Conservation (phyloP, 2,113 vertebrate species). For the Perca fluviatilis region DNA sequence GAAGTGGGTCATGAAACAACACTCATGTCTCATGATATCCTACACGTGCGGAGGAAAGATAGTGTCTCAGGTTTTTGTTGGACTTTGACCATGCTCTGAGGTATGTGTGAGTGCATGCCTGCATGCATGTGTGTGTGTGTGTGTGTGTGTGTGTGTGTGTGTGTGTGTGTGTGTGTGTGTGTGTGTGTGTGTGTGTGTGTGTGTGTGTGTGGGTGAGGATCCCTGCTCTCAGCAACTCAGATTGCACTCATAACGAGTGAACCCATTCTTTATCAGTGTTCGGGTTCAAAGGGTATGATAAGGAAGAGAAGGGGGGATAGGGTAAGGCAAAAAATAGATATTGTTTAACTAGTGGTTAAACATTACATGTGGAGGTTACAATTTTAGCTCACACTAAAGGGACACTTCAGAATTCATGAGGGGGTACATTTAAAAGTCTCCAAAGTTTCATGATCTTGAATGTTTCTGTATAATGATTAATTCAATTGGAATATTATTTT, state of each 20-base stretch:
- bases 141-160: slow-evolving; percentile 16
- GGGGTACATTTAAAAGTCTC: neutral
- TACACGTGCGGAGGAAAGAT: slow-evolving; percentile 32
- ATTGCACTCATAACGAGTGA: slow-evolving; percentile 21
- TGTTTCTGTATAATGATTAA: neutral
- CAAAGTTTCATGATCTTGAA: neutral
- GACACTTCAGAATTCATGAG: neutral
- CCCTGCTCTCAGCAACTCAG: no score
- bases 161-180: neutral
- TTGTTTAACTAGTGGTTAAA: slow-evolving; percentile 55
- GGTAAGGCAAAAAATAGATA: slow-evolving; percentile 59
- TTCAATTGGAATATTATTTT: neutral
- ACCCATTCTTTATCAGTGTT: slow-evolving; percentile 58
- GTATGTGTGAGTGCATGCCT: slow-evolving; percentile 16
- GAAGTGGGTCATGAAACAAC: slow-evolving; percentile 9
- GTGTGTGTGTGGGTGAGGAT: neutral
- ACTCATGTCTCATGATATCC: slow-evolving; percentile 60
- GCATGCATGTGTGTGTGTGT: neutral
- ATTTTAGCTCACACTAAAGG: slow-evolving; percentile 33
- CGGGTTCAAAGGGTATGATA: slow-evolving; percentile 59
- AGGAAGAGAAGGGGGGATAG: no score
- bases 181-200: slow-evolving; percentile 12
- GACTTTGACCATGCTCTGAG: slow-evolving; percentile 58
- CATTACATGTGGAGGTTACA: slow-evolving; percentile 20
- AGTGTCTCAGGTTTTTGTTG: slow-evolving; percentile 62